Conservation (phyloP, 2,888 invertebrate species). For the Drosophila buzzatii region DNA sequence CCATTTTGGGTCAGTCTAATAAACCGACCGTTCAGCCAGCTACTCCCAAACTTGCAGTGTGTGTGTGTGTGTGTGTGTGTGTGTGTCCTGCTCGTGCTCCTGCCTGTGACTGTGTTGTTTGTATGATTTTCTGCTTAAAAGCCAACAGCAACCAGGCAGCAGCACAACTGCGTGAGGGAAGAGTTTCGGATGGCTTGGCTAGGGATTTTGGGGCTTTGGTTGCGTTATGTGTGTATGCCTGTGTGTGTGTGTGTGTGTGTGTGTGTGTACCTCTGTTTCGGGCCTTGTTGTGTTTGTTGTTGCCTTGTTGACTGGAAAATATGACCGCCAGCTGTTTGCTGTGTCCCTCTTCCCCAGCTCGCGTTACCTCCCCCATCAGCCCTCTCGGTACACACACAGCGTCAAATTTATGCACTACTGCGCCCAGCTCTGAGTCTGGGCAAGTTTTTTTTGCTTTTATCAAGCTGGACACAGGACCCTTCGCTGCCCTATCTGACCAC, state of each 20-base stretch:
- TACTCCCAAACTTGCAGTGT: slow-evolving; percentile 16
- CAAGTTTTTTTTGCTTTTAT: slow-evolving; percentile 4
- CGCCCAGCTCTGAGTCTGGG: slow-evolving; percentile 15
- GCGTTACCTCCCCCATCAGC: not conserved
- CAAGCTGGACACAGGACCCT: not conserved
- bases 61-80: not conserved
- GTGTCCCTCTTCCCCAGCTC: slow-evolving; percentile 33
- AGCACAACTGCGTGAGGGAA: slow-evolving; percentile 28
- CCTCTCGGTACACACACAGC: slow-evolving; percentile 10
- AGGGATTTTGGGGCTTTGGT: slow-evolving; percentile 13
- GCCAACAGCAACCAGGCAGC: slow-evolving; percentile 60
- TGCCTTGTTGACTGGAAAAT: slow-evolving; percentile 80
- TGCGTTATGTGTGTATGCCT: not conserved
- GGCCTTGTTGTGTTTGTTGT: slow-evolving; percentile 72
- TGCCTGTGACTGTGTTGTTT: slow-evolving; percentile 44
- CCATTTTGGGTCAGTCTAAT: slow-evolving; percentile 82
- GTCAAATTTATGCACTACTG: slow-evolving; percentile 61
- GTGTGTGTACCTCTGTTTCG: slow-evolving; percentile 28
- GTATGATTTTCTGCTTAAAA: slow-evolving; percentile 75
- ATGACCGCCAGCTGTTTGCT: slow-evolving; percentile 80
- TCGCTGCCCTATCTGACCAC: not conserved
- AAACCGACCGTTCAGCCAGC: slow-evolving; percentile 61
- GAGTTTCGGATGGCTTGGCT: slow-evolving; percentile 6
- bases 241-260: not conserved
- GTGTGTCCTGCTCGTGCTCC: slow-evolving; percentile 16